A percentile compares a stretch with the other conserved stretches of the same genome.
Conservation (phyloP, 2,888 invertebrate species). For the Azorinus chamasolen region DNA sequence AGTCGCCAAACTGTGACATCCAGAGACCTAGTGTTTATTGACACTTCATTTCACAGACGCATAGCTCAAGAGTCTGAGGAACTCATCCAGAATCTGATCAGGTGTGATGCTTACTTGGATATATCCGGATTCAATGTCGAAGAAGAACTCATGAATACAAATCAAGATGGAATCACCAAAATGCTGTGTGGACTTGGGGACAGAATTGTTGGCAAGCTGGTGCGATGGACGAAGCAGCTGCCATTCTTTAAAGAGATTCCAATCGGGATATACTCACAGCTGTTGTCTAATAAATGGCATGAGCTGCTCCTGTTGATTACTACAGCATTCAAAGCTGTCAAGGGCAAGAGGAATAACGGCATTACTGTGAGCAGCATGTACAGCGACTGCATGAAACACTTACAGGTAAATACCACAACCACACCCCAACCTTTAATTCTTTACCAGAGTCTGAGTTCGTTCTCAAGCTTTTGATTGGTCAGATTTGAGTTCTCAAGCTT, state of each 20-base stretch:
- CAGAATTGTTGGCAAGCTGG: constrained; percentile 98
- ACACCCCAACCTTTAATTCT: too few relatives aligned
- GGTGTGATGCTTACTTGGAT: constrained; percentile 71
- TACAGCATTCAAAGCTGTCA: constrained; percentile 69
- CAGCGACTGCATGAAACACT: constrained; percentile 69
- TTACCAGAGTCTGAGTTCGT: too few relatives aligned
- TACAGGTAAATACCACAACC: constrained; percentile 66
- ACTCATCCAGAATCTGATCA: constrained; percentile 66
- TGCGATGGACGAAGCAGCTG: constrained; percentile 99
- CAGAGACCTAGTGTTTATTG: too few relatives aligned
- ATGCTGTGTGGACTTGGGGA: constrained; percentile 97
- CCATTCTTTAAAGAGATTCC: constrained; percentile 99
- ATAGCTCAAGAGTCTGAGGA: too few relatives aligned
- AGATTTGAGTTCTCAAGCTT: too few relatives aligned
- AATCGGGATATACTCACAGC: constrained; percentile 94
- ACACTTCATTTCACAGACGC: too few relatives aligned
- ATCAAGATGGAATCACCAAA: constrained; percentile 90
- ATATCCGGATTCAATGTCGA: constrained; percentile 72
- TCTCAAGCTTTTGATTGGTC: too few relatives aligned
- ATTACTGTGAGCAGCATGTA: constrained; percentile 67
- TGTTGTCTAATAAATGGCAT: constrained; percentile 99
- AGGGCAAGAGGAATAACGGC: constrained; percentile 6
- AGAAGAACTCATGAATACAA: constrained; percentile 64
- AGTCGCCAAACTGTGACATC: too few relatives aligned
- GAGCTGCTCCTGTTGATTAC: constrained; percentile 80